These are phyloP conservation scores for Trachelus stipa DNA, from an alignment of 2,888 invertebrate species.

Conservation along the genomic window DNA sequence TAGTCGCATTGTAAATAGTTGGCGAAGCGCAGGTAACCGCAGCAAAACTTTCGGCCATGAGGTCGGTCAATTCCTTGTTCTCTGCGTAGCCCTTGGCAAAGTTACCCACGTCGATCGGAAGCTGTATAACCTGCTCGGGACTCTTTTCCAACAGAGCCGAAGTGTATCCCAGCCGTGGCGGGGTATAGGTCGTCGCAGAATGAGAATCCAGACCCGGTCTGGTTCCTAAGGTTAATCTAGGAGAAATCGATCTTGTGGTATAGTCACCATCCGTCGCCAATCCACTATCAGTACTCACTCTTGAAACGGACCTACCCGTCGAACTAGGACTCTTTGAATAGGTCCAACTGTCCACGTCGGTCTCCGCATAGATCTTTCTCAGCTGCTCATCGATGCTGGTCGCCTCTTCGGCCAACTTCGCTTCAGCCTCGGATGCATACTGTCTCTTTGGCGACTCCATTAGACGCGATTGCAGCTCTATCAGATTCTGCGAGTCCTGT, in stretches of 20 bases:
- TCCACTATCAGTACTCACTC: constrained; percentile 71
- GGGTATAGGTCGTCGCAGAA: constrained; percentile 53
- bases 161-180: constrained; percentile 73
- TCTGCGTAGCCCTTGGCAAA: constrained; percentile 70
- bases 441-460: constrained; percentile 74
- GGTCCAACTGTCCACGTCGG: constrained; percentile 76
- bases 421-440: constrained; percentile 70
- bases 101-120: constrained; percentile 72
- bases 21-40: constrained; percentile 69
- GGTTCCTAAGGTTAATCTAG: constrained; percentile 57
- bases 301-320: constrained; percentile 60
- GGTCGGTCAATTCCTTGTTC: constrained; percentile 66
- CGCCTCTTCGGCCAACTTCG: constrained; percentile 74
- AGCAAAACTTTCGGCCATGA: constrained; percentile 69
- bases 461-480: constrained; percentile 79
- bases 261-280: constrained; percentile 74
- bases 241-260: constrained; percentile 61
- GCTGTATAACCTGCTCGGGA: constrained; percentile 58
- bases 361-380: constrained; percentile 75
- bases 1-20: constrained; percentile 68
- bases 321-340: constrained; percentile 75
- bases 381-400: constrained; percentile 78
- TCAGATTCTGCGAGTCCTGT: constrained; percentile 82
- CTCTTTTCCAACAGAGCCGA: constrained; percentile 72
- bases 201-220: constrained; percentile 55